phyloP scores from a whole-genome alignment of 2,113 vertebrate species.

The Dendrocopos noguchii region DNA sequence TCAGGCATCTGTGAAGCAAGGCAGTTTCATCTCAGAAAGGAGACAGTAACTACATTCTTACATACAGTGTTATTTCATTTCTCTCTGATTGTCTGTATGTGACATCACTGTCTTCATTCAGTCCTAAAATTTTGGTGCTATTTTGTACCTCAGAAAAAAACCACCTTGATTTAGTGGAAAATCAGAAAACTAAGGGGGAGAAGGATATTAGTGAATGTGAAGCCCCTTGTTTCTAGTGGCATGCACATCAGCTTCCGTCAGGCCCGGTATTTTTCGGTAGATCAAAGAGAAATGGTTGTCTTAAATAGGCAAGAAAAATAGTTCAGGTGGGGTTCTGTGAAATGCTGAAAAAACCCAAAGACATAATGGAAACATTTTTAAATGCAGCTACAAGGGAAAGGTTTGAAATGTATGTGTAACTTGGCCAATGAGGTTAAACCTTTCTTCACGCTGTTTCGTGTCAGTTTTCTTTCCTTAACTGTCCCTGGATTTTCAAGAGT shows the following conservation, averaged over 20 bases:
- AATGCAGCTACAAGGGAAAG: slow-evolving; percentile 11
- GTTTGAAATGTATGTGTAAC: slow-evolving; percentile 21
- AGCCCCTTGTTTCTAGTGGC: slow-evolving; percentile 21
- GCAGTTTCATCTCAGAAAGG: not conserved
- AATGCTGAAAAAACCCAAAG: slow-evolving; percentile 43
- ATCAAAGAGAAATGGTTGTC: slow-evolving; percentile 62
- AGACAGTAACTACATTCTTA: not conserved
- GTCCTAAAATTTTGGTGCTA: not conserved
- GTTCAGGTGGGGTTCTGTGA: slow-evolving; percentile 42
- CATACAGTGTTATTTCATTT: not conserved
- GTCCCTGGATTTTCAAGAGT: slow-evolving; percentile 19
- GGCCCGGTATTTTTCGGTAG: slow-evolving; percentile 49
- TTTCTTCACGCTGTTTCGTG: slow-evolving; percentile 49
- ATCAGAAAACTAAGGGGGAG: not conserved
- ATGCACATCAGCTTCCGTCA: slow-evolving; percentile 14
- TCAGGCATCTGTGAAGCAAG: not conserved
- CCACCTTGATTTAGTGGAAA: not conserved
- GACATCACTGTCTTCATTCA: not conserved
- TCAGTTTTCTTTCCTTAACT: slow-evolving; percentile 29
- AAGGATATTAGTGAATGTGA: not conserved
- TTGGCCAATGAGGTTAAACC: slow-evolving; percentile 35
- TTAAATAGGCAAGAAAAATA: slow-evolving; percentile 64
- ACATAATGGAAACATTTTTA: slow-evolving; percentile 58
- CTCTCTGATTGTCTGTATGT: not conserved
- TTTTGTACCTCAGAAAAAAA: not conserved